Base-by-base conservation (phyloP, 2,113 vertebrate genomes). In the Lonchura striata region DNA sequence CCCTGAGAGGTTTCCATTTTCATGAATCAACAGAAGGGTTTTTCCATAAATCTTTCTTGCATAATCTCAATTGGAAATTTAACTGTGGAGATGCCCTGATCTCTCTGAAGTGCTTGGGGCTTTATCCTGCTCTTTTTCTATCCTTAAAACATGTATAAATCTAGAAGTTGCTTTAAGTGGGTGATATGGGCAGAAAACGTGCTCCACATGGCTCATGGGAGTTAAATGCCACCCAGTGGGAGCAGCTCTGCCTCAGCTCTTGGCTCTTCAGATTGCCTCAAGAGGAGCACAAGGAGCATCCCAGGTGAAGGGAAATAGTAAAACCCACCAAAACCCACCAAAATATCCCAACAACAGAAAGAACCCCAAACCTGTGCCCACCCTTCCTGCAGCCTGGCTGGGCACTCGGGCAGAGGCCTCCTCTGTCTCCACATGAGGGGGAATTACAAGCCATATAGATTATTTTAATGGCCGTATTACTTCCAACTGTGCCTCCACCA, bases 401-500 rank as follows among this genome's bases (percentile, higher is more conserved):
- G 86, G 86, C 72, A 19, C 57, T 82, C 0, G 2, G 83, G 75
- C 18, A 53, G 81, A 71, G 92, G 63, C 61, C 87, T 97, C 75
- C 95, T 95, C 92, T 92, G 95, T 68, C 95, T 95, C 80, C 88
- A 84, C 86, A 22, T 18, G 57, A 66, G 76, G 76, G 64, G 97
- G 96, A 97, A 89, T 97, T 98, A 98, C 61, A 94, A 98, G 97
- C 96, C 3, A 3, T 97, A 95, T 98, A 98, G 97, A 98, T 98
- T 98, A 98, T 98, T 98, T 98, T 98, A 97, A 98, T 98, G 97
- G 96, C 78, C 10, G 61, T 96, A 97, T 98, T 97, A 96, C 97
- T 96, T 98, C 97, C 97, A 97, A 96, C 97, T 92, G 97, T 81
- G 47, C 84, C 81, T 96, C 88, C 64, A 81, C 97, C 98, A 98